Percentiles rank a stretch among this genome's conserved stretches.
Evolutionary conservation across 2,888 invertebrate genomes (phyloP).

Genomic region (Rhagium mordax): DNA sequence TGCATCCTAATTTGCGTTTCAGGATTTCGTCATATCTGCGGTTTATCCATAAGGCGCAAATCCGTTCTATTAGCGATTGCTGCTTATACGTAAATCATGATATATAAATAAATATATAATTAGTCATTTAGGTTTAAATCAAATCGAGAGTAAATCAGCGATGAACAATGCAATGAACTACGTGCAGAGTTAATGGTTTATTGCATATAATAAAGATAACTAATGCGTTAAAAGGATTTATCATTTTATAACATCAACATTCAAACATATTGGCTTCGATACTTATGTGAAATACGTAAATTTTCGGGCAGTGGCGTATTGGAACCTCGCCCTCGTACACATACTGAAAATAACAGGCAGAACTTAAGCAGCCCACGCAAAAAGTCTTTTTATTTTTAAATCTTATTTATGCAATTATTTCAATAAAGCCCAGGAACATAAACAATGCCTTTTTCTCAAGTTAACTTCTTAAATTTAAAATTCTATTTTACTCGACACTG

Average conservation of each 20-base stretch:
- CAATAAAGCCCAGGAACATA: constrained; percentile 14
- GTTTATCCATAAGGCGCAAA: no score
- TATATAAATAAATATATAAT: no score
- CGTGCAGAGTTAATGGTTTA: no score
- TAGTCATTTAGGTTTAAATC: no score
- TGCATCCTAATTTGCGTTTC: no score
- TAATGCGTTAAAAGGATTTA: background rate
- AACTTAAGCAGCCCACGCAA: background rate
- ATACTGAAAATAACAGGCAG: background rate
- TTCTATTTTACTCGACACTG: no score
- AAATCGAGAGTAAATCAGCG: no score
- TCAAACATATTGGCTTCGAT: background rate
- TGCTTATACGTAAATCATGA: no score
- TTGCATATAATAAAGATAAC: background rate
- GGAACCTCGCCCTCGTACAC: constrained; percentile 5
- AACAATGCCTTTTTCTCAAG: background rate
- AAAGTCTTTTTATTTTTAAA: constrained; percentile 18
- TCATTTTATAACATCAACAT: background rate
- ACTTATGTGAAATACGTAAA: background rate
- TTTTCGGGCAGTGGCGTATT: constrained; percentile 3
- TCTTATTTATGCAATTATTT: constrained; percentile 26
- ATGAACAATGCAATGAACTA: no score
- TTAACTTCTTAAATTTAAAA: no score
- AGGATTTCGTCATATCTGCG: no score
- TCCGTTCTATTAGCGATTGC: no score